Conservation (phyloP, 2,113 vertebrate species). For the Nerophis ophidion region DNA sequence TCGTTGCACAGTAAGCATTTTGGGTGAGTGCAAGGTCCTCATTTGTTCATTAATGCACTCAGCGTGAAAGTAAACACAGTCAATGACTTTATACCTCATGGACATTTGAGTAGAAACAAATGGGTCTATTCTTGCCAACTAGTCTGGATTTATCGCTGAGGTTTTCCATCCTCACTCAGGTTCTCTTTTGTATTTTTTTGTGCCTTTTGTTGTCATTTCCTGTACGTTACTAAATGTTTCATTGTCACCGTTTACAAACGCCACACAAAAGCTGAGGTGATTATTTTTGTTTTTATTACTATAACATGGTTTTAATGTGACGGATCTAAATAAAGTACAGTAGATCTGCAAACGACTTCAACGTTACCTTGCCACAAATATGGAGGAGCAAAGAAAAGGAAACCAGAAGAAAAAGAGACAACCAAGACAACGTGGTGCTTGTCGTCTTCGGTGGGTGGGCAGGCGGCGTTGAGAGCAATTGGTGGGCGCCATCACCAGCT, state of each 20-base stretch:
- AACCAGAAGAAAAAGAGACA: background rate
- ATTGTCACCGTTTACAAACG: background rate
- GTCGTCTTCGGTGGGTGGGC: no score
- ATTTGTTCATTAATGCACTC: no score
- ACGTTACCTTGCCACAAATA: background rate
- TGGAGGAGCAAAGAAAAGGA: slow-evolving; percentile 17
- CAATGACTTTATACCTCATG: background rate
- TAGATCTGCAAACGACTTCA: background rate
- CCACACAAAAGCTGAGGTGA: background rate
- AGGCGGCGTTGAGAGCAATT: no score
- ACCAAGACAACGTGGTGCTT: background rate
- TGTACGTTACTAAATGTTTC: no score
- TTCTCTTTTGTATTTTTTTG: no score
- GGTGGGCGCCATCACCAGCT: slow-evolving; percentile 1
- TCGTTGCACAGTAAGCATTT: no score
- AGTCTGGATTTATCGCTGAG: no score
- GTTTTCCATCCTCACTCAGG: no score
- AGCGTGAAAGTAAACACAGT: no score
- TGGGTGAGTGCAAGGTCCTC: no score
- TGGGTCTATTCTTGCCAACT: background rate
- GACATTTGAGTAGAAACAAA: background rate
- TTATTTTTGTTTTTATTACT: background rate
- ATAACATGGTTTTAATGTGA: background rate
- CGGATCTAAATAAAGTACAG: background rate
- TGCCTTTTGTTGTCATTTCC: no score